phyloP scores from a whole-genome alignment of 2,113 vertebrate species.

The Peromyscus californicus region DNA sequence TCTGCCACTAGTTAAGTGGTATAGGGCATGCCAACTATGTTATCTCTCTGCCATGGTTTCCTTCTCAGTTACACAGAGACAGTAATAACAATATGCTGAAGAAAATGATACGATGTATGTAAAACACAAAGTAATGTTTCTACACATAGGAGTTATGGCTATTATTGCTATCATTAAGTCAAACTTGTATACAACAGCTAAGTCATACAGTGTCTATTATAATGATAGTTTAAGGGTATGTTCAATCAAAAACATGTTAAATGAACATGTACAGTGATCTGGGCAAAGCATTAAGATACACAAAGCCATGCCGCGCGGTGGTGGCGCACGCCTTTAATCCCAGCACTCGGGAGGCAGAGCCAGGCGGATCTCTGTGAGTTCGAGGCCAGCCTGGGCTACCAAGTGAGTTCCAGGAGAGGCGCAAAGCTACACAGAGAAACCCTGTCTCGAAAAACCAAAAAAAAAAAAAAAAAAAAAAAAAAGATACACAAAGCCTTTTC shows the following conservation, averaged over 20 bases:
- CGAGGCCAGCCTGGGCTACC: too few relatives aligned
- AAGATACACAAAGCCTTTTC: background rate
- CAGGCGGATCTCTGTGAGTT: too few relatives aligned
- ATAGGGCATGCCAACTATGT: background rate
- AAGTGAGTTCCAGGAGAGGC: too few relatives aligned
- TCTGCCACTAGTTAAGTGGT: background rate
- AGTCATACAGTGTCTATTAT: background rate
- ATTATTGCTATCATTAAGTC: background rate
- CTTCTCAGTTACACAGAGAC: background rate
- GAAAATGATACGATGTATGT: background rate
- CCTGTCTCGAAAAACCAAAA: too few relatives aligned
- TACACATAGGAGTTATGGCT: background rate
- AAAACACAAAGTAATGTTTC: background rate
- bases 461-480: too few relatives aligned
- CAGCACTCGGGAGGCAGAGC: too few relatives aligned
- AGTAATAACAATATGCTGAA: background rate
- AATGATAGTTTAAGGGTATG: background rate
- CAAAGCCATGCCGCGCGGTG: too few relatives aligned
- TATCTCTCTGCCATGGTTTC: conserved; percentile 9
- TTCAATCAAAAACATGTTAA: background rate
- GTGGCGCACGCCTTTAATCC: too few relatives aligned
- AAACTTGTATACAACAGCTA: background rate
- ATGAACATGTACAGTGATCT: background rate
- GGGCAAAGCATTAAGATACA: background rate
- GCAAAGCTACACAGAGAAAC: too few relatives aligned